Evolutionary conservation across 1,140 invertebrate species (phyloP).

Genomic region (Saccostrea cuccullata): DNA sequence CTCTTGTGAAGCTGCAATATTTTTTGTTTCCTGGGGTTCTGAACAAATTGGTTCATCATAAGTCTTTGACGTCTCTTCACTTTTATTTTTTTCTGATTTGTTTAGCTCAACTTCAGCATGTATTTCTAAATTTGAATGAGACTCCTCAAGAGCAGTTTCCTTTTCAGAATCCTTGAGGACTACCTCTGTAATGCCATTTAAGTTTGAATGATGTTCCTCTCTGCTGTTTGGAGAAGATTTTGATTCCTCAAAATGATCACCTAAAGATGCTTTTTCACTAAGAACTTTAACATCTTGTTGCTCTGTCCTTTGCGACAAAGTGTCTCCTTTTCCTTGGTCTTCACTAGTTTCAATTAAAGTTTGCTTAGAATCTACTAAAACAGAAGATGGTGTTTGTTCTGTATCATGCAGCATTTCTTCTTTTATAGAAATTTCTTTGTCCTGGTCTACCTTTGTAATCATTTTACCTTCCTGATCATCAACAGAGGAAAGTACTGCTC

Average conservation of each 20-base stretch:
- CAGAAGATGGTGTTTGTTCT: not conserved
- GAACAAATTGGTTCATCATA: not conserved
- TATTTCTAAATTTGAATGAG: not conserved
- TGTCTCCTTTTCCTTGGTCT: not conserved
- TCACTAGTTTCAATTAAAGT: not conserved
- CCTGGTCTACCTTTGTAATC: not conserved
- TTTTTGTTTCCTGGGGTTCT: not conserved
- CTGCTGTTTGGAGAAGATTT: not conserved
- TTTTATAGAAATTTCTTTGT: not conserved
- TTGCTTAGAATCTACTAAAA: not conserved
- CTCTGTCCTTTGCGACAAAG: not conserved
- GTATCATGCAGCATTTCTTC: not conserved
- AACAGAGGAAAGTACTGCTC: too few species aligned
- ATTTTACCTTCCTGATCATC: not conserved
- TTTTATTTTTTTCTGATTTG: not conserved
- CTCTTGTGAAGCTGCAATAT: not conserved
- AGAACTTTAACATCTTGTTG: not conserved
- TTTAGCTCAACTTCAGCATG: not conserved
- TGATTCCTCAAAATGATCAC: not conserved
- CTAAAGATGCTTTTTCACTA: not conserved
- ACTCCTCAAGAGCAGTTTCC: not conserved
- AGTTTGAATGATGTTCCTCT: not conserved
- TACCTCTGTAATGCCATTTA: not conserved
- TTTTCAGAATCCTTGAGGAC: not conserved
- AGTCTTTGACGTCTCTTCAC: not conserved